Evolutionary conservation across 2,797 vertebrate genomes (phyloP).

Genomic region (Spinibarbus caldwelli): DNA sequence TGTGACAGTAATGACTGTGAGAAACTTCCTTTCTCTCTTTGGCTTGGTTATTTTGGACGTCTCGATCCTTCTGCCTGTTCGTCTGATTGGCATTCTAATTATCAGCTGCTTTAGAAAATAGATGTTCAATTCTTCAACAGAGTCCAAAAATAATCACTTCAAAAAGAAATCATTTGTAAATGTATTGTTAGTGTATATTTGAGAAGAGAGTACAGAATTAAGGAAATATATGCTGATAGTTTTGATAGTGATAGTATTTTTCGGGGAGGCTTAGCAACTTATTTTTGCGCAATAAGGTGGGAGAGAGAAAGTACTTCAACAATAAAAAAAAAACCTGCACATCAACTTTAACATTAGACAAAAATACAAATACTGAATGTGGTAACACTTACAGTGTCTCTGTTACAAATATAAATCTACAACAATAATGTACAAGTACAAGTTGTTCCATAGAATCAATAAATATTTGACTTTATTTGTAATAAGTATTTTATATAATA

Average conservation of each 20-base stretch:
- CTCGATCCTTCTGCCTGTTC: neutral
- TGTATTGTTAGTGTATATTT: neutral
- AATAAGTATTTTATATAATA: neutral
- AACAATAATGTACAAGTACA: neutral
- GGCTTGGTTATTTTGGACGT: neutral
- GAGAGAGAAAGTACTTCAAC: neutral
- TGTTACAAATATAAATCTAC: neutral
- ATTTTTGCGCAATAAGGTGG: neutral
- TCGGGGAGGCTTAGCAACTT: neutral
- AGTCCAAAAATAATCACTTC: neutral
- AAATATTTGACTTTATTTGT: neutral
- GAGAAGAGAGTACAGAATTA: neutral
- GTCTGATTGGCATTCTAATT: neutral
- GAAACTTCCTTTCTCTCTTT: neutral
- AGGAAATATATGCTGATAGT: neutral
- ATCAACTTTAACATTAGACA: neutral
- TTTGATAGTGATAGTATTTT: neutral
- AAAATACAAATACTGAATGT: neutral
- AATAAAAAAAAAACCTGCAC: neutral
- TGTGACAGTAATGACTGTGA: neutral
- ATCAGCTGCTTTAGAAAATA: conserved; percentile 5
- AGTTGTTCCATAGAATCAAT: neutral
- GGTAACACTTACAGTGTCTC: neutral
- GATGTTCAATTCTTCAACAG: neutral
- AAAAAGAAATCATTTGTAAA: neutral